Evolutionary conservation across 1,140 invertebrate species (phyloP), one percentile per base, ranked within the genome.

Genomic region (Nephotettix cincticeps): DNA sequence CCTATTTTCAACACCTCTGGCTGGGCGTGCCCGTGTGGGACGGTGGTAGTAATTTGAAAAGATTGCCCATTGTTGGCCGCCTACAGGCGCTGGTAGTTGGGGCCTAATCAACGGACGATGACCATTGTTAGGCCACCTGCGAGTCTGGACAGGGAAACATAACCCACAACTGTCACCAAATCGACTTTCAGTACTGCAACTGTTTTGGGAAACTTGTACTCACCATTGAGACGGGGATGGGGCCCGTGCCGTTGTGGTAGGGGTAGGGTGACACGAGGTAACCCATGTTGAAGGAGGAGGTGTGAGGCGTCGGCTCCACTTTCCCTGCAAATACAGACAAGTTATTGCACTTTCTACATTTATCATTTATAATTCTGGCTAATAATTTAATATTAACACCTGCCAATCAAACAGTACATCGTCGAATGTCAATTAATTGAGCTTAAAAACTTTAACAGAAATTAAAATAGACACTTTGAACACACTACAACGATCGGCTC

Each of bases 241-340:
- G 89, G 83, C 89, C 90, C 74, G 90, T 89, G 78, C 93, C 93
- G 81, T 95, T 96, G 77, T 92, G 88, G 84, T 95, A 95, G 70
- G 91, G 88, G 81, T 95, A 95, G 28, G 92, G 92, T 67, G 91
- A 90, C 79, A 94, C 90, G 78, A 94, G 87, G 85, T 94, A 95
- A 79, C 92, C 92, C 91, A 95, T 93, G 85, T 94, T 93, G 86
- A 94, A 94, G 66, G 91, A 88, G 73, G 89, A 88, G 75, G 91
- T 88, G 80, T 93, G 92, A 66, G 90, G 87, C 77, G 89, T 87
- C n/a, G 91, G 89, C 77, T 95, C 93, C 78, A 93, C 88, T 86
- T 95, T 95, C 84, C 92, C 93, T 94, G 84, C 14, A 86, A 84
- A 79, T 70, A 76, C 40, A 76, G 69, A 71, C 73, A 61, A 43